phyloP scores from a whole-genome alignment of 2,888 invertebrate genomes.

The Hofmannophila pseudospretella region DNA sequence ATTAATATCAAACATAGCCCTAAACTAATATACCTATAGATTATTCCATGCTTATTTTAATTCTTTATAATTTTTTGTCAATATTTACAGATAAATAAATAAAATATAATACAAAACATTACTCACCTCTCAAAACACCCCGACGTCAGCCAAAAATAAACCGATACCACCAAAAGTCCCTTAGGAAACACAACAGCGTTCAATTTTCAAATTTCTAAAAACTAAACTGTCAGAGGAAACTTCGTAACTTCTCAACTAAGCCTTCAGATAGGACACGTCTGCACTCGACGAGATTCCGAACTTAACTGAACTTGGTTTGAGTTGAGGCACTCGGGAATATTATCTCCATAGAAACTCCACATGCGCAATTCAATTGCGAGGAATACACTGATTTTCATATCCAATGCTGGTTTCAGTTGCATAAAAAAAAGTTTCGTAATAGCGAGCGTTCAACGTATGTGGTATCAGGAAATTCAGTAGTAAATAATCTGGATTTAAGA shows the following conservation, averaged over 20 bases:
- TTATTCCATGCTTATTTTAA: background rate
- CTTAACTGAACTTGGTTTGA: slow-evolving; percentile 41
- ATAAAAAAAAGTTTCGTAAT: too few relatives aligned
- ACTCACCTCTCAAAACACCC: slow-evolving; percentile 1
- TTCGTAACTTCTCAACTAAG: slow-evolving; percentile 24
- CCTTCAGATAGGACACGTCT: slow-evolving; percentile 25
- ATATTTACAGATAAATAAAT: background rate
- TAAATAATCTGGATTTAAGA: background rate
- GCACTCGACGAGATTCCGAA: slow-evolving; percentile 29
- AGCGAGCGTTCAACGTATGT: background rate
- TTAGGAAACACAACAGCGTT: slow-evolving; percentile 1
- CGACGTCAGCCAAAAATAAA: background rate
- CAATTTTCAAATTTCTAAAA: slow-evolving; percentile 1
- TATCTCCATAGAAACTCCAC: slow-evolving; percentile 47
- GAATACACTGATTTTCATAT: slow-evolving; percentile 13
- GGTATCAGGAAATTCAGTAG: background rate
- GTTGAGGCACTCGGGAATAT: slow-evolving; percentile 32
- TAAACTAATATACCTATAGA: too few relatives aligned
- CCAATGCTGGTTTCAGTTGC: slow-evolving; percentile 21
- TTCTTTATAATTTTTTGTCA: too few relatives aligned
- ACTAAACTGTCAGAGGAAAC: slow-evolving; percentile 22
- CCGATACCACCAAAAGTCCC: slow-evolving; percentile 4
- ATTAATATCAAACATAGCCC: too few relatives aligned
- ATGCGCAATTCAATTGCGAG: slow-evolving; percentile 39
- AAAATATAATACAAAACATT: background rate